phyloP scores from a whole-genome alignment of 2,113 vertebrate species.

The Ophthalmolycus amberensis region DNA sequence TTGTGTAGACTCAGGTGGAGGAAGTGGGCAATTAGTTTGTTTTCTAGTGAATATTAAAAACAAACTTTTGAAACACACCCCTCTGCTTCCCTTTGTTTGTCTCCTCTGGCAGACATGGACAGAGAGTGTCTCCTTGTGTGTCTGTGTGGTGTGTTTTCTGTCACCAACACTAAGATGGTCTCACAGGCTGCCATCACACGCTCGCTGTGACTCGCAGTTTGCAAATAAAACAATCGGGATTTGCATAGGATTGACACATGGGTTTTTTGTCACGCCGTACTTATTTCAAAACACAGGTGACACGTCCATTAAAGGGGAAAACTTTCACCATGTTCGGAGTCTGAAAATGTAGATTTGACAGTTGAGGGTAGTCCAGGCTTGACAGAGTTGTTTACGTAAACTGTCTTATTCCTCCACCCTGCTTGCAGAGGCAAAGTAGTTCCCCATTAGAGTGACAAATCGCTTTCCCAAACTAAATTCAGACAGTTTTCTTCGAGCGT shows the following conservation, averaged over 20 bases:
- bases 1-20: conserved; percentile 61
- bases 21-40: conserved; percentile 40
- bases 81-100: conserved; percentile 19
- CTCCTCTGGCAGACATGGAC: conserved; percentile 3
- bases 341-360: background rate
- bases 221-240: conserved; percentile 21
- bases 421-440: conserved; percentile 7
- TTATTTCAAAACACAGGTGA: conserved; percentile 23
- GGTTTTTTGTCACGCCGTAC: background rate
- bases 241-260: conserved; percentile 10
- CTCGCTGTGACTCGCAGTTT: conserved; percentile 8
- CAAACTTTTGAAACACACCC: conserved; percentile 13
- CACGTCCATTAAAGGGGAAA: background rate
- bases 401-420: background rate
- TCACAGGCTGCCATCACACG: conserved; percentile 4
- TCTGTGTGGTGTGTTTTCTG: conserved; percentile 27
- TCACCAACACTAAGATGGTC: conserved; percentile 27
- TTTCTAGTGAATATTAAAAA: conserved; percentile 65
- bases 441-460: conserved; percentile 9
- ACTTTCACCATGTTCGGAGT: background rate
- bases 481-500: background rate
- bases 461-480: background rate
- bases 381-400: background rate
- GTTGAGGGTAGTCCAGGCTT: background rate
- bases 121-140: background rate